Conservation (phyloP, 2,113 vertebrate species). For the Mus pahari region DNA sequence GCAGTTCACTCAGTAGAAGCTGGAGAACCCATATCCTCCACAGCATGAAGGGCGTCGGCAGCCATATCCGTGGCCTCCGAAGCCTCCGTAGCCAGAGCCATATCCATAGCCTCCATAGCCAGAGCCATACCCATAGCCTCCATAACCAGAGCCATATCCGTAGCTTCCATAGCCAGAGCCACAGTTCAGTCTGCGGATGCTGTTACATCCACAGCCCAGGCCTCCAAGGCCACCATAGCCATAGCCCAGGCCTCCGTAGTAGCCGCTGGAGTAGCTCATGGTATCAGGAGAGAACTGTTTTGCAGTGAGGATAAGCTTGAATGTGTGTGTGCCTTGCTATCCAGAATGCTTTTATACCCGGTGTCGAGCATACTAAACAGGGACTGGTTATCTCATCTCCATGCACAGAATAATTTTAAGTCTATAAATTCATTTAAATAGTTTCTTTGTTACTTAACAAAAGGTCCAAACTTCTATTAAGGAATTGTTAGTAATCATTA, state of each 20-base stretch:
- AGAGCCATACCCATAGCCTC: not conserved
- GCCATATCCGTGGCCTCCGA: not conserved
- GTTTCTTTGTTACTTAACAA: conserved; percentile 35
- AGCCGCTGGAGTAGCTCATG: conserved; percentile 7
- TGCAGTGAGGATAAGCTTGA: not conserved
- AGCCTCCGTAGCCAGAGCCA: not conserved
- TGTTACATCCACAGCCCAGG: not conserved
- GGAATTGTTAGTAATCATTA: not conserved
- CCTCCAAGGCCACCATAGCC: not conserved
- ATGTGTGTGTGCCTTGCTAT: not conserved
- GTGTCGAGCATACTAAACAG: not conserved
- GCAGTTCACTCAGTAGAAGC: not conserved
- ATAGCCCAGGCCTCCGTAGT: not conserved
- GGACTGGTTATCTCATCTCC: not conserved
- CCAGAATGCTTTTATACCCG: not conserved
- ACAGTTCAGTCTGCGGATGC: not conserved
- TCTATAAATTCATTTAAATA: conserved; percentile 25
- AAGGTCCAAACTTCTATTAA: not conserved
- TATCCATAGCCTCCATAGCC: not conserved
- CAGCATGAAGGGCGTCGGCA: not conserved
- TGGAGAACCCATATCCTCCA: not conserved
- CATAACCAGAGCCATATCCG: not conserved
- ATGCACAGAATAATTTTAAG: not conserved
- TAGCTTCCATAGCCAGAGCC: not conserved
- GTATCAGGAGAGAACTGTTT: not conserved